Evolutionary conservation across 2,113 vertebrate species (phyloP).

Genomic region (Sinocyclocheilus rhinocerous): DNA sequence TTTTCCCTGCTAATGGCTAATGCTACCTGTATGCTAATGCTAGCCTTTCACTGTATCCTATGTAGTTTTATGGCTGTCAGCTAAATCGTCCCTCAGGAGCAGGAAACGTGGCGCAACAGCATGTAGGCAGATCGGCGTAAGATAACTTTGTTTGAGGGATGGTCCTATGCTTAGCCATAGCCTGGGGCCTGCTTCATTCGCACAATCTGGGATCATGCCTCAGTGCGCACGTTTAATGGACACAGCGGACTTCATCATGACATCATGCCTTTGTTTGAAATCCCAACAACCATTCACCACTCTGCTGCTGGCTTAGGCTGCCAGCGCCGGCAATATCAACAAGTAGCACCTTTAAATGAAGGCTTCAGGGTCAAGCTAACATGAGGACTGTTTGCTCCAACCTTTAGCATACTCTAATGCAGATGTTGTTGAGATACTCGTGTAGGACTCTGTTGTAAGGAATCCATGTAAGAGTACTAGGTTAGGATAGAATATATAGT

Average conservation of each 20-base stretch:
- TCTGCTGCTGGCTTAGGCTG: conserved; percentile 59
- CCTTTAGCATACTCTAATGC: neutral
- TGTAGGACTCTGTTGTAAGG: neutral
- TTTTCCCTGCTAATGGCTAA: neutral
- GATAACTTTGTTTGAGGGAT: conserved; percentile 82
- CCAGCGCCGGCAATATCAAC: conserved; percentile 56
- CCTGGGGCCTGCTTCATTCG: conserved; percentile 75
- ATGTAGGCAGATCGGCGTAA: conserved; percentile 81
- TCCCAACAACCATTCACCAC: conserved; percentile 74
- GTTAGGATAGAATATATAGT: no score
- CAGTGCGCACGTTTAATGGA: conserved; percentile 79
- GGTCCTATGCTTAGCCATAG: conserved; percentile 70
- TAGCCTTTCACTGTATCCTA: conserved; percentile 16
- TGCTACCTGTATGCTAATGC: conserved; percentile 9
- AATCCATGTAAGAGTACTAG: neutral
- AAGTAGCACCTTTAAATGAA: conserved; percentile 52
- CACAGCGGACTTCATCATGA: conserved; percentile 76
- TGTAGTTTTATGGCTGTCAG: conserved; percentile 66
- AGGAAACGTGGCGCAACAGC: conserved; percentile 71
- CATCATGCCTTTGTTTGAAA: conserved; percentile 82
- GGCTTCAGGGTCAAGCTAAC: conserved; percentile 23
- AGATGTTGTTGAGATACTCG: neutral
- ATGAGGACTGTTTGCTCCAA: conserved; percentile 8
- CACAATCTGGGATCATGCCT: conserved; percentile 80
- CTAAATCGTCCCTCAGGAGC: conserved; percentile 69